phyloP scores from a whole-genome alignment of 2,888 invertebrate species.

The Actias luna region DNA sequence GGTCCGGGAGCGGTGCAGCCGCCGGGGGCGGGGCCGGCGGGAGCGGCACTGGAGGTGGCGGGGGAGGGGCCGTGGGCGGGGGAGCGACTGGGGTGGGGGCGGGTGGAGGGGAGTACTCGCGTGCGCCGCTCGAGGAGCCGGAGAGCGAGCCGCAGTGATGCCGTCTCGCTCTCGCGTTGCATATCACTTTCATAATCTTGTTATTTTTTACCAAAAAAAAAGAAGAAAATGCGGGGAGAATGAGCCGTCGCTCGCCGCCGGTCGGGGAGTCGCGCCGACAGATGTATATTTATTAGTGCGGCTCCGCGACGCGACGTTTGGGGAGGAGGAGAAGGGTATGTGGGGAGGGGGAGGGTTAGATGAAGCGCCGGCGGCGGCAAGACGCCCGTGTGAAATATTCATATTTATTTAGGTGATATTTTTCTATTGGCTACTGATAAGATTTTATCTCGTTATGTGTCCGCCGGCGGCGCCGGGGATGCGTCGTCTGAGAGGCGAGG shows the following conservation, averaged over 20 bases:
- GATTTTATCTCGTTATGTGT: conserved; percentile 75
- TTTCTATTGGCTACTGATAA: conserved; percentile 81
- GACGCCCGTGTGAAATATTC: conserved; percentile 56
- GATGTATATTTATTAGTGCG: conserved; percentile 20
- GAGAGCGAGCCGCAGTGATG: conserved; percentile 59
- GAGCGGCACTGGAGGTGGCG: conserved; percentile 25
- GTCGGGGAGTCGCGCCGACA: conserved; percentile 22
- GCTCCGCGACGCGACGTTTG: conserved; percentile 14
- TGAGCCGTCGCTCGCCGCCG: conserved; percentile 18
- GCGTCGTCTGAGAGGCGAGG: conserved; percentile 53
- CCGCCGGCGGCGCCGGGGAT: conserved; percentile 59
- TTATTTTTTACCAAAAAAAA: conserved; percentile 74
- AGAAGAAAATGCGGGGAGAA: conserved; percentile 41
- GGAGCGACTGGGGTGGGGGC: conserved; percentile 30
- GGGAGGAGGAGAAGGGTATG: too few relatives aligned
- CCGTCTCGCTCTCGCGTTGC: conserved; percentile 43
- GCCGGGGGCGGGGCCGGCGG: conserved; percentile 27
- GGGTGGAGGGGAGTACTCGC: conserved; percentile 28
- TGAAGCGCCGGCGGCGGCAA: conserved; percentile 26
- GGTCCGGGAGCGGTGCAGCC: conserved; percentile 35
- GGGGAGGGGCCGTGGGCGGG: conserved; percentile 27
- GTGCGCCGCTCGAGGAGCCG: conserved; percentile 38
- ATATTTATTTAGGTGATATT: conserved; percentile 82
- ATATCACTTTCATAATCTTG: conserved; percentile 73
- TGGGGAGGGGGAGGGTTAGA: too few relatives aligned